Evolutionary conservation across 2,113 vertebrate species (phyloP).

Genomic region (Ondatra zibethicus): DNA sequence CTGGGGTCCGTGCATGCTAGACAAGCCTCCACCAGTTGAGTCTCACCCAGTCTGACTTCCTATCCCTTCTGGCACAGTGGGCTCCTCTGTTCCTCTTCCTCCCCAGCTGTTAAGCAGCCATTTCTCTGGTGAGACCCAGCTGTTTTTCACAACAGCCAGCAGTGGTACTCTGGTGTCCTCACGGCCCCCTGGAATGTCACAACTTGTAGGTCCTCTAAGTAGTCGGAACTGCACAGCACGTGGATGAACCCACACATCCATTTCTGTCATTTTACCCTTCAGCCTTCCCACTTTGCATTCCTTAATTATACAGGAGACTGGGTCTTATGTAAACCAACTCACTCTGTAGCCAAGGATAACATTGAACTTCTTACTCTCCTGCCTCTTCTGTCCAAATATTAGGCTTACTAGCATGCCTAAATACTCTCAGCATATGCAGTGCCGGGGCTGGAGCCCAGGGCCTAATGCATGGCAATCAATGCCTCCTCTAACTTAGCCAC

Average conservation of each 20-base stretch:
- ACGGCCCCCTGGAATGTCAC: neutral
- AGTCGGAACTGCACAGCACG: neutral
- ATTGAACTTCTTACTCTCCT: neutral
- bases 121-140: neutral
- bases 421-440: neutral
- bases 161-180: neutral
- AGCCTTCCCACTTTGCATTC: fast-evolving
- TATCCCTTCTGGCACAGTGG: neutral
- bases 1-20: neutral
- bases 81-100: neutral
- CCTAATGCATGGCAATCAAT: too few species aligned
- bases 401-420: neutral
- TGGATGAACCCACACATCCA: neutral
- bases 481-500: neutral
- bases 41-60: neutral
- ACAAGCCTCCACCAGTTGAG: too few species aligned
- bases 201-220: neutral
- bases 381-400: neutral
- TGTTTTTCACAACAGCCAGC: neutral
- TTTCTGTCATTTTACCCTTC: neutral
- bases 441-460: neutral
- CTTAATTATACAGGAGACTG: too few species aligned
- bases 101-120: neutral
- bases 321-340: neutral
- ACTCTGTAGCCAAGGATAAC: neutral